Conservation (phyloP, 2,113 vertebrate genomes). For the Pampusana beccarii region DNA sequence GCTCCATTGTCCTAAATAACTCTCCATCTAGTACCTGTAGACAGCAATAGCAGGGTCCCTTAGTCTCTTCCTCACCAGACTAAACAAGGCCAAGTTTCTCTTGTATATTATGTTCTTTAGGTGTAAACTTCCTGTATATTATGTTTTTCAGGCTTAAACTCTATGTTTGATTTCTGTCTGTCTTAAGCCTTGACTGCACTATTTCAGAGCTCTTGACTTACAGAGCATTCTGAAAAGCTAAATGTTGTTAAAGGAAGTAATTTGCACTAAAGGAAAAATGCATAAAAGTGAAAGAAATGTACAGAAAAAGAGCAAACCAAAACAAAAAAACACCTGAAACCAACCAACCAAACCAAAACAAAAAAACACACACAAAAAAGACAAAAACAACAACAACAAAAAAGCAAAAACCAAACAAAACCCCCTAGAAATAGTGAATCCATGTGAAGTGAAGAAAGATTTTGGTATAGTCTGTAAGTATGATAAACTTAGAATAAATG, state of each 20-base stretch:
- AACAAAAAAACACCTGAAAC: too few relatives aligned
- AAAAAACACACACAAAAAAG: background rate
- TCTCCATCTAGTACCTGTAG: background rate
- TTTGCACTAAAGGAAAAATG: background rate
- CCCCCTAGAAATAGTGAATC: background rate
- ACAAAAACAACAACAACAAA: too few relatives aligned
- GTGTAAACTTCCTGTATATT: background rate
- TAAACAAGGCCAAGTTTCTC: background rate
- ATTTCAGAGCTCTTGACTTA: background rate
- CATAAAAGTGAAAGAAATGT: background rate
- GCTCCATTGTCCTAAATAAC: background rate
- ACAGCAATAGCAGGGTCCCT: background rate
- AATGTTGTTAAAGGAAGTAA: background rate
- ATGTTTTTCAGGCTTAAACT: background rate
- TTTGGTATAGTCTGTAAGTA: background rate
- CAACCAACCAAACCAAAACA: background rate
- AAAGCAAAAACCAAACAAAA: too few relatives aligned
- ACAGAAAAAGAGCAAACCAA: background rate
- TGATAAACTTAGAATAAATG: background rate
- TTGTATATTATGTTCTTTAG: background rate
- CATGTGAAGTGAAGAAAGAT: background rate
- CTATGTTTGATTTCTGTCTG: background rate
- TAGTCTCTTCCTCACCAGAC: background rate
- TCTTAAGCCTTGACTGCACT: background rate
- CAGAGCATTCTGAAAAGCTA: background rate